Percentiles rank a stretch among this genome's conserved stretches.
These are phyloP conservation scores for Trachymyrmex cornetzi DNA, from an alignment of 1,140 invertebrate genomes.

Conservation along the genomic window DNA sequence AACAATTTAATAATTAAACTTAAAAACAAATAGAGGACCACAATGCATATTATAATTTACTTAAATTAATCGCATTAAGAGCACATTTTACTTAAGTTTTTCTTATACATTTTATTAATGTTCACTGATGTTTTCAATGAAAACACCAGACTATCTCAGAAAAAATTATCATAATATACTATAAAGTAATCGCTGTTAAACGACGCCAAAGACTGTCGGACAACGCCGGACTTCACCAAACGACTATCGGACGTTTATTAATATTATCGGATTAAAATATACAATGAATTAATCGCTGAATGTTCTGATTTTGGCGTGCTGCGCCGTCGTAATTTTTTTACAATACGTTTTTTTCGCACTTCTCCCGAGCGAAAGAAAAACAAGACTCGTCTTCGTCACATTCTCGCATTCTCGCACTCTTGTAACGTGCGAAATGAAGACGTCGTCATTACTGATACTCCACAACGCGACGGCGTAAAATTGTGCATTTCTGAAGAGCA, in stretches of 20 bases:
- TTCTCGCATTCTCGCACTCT: neutral
- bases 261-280: neutral
- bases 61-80: neutral
- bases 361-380: neutral
- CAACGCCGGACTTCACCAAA: too few species aligned
- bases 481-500: conserved; percentile 1
- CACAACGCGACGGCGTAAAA: neutral
- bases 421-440: conserved; percentile 32
- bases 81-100: neutral
- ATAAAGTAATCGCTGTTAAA: too few species aligned
- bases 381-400: neutral
- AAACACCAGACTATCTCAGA: neutral
- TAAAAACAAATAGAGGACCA: neutral
- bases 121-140: neutral
- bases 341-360: neutral
- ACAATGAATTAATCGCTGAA: neutral
- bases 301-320: neutral
- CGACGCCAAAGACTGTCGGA: too few species aligned
- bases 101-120: neutral
- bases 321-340: neutral
- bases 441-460: neutral
- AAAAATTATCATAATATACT: neutral
- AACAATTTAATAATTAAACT: neutral
- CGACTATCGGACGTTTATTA: too few species aligned
- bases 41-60: neutral